Conservation (phyloP, 1,140 invertebrate genomes). For the Neoseiulus cucumeris region DNA sequence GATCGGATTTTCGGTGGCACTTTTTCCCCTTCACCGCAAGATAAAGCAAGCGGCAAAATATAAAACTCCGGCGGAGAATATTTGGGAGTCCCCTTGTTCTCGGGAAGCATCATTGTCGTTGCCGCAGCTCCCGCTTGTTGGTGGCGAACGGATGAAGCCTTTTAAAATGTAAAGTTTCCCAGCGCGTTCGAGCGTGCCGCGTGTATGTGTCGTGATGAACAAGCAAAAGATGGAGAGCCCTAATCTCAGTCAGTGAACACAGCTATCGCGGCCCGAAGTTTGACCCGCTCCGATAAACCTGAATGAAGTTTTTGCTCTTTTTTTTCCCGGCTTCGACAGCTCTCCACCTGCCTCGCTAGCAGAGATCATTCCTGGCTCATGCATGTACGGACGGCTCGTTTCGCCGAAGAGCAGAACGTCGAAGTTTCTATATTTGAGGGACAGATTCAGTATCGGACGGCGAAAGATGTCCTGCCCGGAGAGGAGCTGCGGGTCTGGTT, state of each 20-base stretch:
- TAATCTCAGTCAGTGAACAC: background rate
- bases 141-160: background rate
- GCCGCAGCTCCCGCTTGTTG: background rate
- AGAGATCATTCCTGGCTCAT: background rate
- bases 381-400: conserved; percentile 24
- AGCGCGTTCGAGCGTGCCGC: background rate
- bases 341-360: background rate
- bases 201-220: background rate
- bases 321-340: background rate
- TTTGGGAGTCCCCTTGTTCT: too few species aligned
- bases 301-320: background rate
- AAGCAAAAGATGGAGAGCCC: background rate
- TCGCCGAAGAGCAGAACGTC: conserved; percentile 30
- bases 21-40: too few species aligned
- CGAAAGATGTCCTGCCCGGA: conserved; percentile 23
- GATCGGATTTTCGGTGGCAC: too few species aligned
- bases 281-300: background rate
- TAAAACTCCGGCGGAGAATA: too few species aligned
- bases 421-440: conserved; percentile 28
- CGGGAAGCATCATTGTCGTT: background rate
- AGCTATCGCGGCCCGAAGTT: background rate
- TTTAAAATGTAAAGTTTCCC: conserved; percentile 9
- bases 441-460: conserved; percentile 27
- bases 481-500: conserved; percentile 31
- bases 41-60: too few species aligned